Percentiles rank a stretch among this genome's conserved stretches.
Conservation (phyloP, 2,113 vertebrate species). For the Herpailurus yagouaroundi region DNA sequence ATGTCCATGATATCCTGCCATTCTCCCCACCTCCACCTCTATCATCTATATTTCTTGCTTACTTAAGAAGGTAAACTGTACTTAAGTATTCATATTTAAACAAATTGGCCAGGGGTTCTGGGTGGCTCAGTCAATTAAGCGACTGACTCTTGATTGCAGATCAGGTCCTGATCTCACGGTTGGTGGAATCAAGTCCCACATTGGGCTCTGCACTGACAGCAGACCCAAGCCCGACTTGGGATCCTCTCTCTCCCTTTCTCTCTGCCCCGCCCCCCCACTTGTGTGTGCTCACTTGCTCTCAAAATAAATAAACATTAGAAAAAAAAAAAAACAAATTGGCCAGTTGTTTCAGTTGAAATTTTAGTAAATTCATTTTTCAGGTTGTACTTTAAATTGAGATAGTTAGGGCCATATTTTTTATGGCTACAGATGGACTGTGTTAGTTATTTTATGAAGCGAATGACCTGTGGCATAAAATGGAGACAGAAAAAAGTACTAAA, state of each 20-base stretch:
- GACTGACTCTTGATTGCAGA: too few relatives aligned
- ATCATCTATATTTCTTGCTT: background rate
- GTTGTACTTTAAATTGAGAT: background rate
- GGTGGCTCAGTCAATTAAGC: too few relatives aligned
- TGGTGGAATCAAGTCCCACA: too few relatives aligned
- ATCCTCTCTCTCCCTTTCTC: too few relatives aligned
- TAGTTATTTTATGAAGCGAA: background rate
- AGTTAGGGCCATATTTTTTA: background rate
- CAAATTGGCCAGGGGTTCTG: too few relatives aligned
- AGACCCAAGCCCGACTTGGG: too few relatives aligned
- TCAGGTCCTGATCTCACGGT: too few relatives aligned
- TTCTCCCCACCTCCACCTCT: background rate
- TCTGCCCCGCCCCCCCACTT: too few relatives aligned
- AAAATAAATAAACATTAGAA: too few relatives aligned
- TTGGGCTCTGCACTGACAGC: too few relatives aligned
- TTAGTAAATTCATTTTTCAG: background rate
- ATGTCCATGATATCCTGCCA: background rate
- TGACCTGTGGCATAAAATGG: background rate
- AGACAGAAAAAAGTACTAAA: background rate
- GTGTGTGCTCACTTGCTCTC: too few relatives aligned
- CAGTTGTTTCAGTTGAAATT: background rate
- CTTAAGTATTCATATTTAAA: background rate
- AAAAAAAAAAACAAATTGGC: background rate
- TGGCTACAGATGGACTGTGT: background rate
- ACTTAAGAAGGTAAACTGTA: background rate